Base-by-base conservation (phyloP, 2,797 vertebrate genomes). In the Betta splendens region DNA sequence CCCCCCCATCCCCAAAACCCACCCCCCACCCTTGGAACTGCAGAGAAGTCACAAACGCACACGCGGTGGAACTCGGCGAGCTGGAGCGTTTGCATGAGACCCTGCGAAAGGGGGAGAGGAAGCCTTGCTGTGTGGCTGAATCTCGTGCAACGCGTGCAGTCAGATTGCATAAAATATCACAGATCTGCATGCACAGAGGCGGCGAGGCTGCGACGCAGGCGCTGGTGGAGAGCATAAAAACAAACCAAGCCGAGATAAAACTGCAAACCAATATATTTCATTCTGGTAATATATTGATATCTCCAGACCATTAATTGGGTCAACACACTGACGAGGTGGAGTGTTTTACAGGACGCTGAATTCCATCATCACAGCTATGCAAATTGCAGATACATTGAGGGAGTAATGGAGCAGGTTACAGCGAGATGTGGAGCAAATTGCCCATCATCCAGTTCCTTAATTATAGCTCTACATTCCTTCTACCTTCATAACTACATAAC, bases 21-120 rank as follows among this genome's bases (percentile, higher is more conserved):
- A n/a, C n/a, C 22, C 37, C n/a, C n/a, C 9, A 4, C 29, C 29
- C 29, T 71, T 71, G 55, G 72, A 59, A 69, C 69, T 4, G 59
- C 64, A 80, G 77, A 80, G 72, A 87, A 88, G 83, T 86, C 77
- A 71, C 69, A 80, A 84, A 72, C 74, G 69, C 7, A 60, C 62
- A 66, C 62, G n/a, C n/a, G n/a, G n/a, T n/a, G n/a, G n/a, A n/a
- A n/a, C n/a, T n/a, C n/a, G n/a, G n/a, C n/a, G n/a, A n/a, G n/a
- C n/a, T n/a, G n/a, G n/a, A n/a, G n/a, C n/a, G n/a, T n/a, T n/a
- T n/a, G n/a, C 48, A 59, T 62, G 77, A 81, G 62, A 67, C 48
- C 55, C 5, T 16, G 46, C 25, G 56, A 70, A 29, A 3, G 29
- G 39, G 39, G 49, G 28, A 59, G 28, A 66, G 21, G 53, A 71